Evolutionary conservation across 2,113 vertebrate genomes (phyloP), one percentile per base, ranked within the genome.

Genomic region (Alethe castanea): DNA sequence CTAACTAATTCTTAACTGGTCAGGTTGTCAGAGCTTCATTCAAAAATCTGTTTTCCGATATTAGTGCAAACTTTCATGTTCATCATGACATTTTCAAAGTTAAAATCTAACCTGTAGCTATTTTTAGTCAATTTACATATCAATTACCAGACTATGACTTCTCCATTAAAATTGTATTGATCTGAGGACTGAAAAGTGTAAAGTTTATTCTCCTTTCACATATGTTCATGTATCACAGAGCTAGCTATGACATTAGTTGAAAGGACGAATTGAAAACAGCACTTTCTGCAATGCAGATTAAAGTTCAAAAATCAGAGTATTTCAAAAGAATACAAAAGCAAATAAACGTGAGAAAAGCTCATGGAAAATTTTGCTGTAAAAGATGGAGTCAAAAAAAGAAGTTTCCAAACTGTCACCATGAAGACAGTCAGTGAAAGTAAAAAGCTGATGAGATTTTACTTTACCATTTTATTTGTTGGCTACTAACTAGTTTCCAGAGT

Each of bases 331-430:
- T 48, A 48, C 29, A 56, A 93, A 88, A 77, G 18, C 5, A 92
- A 60, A 42, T 29, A 15, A 35, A 79, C 52, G 31, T 61, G 61
- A 73, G 36, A 90, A 64, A 19, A 56, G 4, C 23, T 60, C 3
- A 86, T 3, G 83, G 94, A 95, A 97, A 95, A 74, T 64, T 60
- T 24, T 74, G 16, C 31, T 94, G n/a, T 90, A 45, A 54, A 88
- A 81, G n/a, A 53, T 11, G 22, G 23, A 90, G 48, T 33, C 6
- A 59, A 36, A 80, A 64, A 56, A 71, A 57, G 28, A 47, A 66
- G 6, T 92, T 94, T 93, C 88, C 80, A 67, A 81, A 81, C 42
- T 14, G 18, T 42, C 35, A 15, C 5, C 69, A 22, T 36, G 50
- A 44, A 66, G 40, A 64, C 9, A 72, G 17, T 14, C 12, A 76